Percentiles rank a stretch among this genome's conserved stretches.
Conservation (phyloP, 2,113 vertebrate genomes). For the Zapus hudsonius region DNA sequence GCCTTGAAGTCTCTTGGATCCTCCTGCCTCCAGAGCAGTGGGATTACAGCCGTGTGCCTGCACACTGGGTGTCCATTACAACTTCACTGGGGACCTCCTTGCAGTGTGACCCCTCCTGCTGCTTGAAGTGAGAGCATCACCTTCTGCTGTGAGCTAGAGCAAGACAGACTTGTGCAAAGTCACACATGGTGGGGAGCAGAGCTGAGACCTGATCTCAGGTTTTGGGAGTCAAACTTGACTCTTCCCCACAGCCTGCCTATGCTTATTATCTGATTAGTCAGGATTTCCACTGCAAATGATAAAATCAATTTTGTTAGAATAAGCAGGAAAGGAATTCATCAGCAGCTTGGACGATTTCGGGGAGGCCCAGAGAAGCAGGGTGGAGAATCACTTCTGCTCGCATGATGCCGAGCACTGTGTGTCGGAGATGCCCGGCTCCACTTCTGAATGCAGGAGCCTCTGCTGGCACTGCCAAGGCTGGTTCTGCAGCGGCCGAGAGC, state of each 20-base stretch:
- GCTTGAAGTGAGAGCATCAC: neutral
- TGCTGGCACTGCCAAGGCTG: fast-evolving
- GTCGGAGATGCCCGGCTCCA: neutral
- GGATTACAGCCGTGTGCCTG: no score
- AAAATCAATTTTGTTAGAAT: neutral
- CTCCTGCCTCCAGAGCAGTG: no score
- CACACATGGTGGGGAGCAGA: neutral
- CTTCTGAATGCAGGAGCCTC: neutral
- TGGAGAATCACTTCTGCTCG: fast-evolving
- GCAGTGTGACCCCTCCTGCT: neutral
- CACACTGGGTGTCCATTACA: neutral
- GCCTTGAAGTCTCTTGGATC: no score
- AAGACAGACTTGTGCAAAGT: neutral
- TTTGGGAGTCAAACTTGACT: neutral
- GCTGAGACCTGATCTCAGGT: neutral
- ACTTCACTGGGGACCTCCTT: neutral
- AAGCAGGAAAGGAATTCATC: neutral
- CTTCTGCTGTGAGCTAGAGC: neutral
- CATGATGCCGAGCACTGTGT: fast-evolving
- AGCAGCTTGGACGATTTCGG: neutral
- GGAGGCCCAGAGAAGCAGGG: neutral
- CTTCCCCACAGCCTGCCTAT: neutral
- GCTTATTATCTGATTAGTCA: neutral
- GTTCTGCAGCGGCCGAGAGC: neutral
- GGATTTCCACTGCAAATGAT: neutral